Percentiles rank a stretch among this genome's conserved stretches.
These are phyloP conservation scores for Dasypus novemcinctus DNA, from an alignment of 2,113 vertebrate genomes.

Conservation along the genomic window DNA sequence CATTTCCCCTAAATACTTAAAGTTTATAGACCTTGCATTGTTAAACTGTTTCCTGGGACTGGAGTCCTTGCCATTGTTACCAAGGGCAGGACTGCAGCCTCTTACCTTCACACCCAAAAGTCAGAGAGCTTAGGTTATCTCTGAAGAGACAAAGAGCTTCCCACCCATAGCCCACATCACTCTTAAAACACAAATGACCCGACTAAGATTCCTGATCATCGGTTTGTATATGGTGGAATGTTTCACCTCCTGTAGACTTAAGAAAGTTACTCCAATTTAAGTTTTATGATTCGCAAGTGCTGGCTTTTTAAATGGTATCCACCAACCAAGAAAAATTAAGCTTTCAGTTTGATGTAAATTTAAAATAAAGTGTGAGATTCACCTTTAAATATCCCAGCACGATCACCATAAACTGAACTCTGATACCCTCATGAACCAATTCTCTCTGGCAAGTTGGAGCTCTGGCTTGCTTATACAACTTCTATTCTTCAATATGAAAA, in stretches of 20 bases:
- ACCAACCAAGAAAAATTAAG: background rate
- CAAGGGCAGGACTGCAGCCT: no score
- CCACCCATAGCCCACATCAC: no score
- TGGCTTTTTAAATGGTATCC: background rate
- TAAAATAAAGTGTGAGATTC: background rate
- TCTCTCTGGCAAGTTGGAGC: constrained; percentile 83
- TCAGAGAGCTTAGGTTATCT: no score
- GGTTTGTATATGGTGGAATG: constrained; percentile 21
- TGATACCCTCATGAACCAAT: background rate
- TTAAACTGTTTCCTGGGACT: no score
- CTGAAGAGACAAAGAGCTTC: no score
- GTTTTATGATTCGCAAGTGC: background rate
- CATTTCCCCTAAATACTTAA: no score
- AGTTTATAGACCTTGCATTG: no score
- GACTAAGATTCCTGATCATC: fast-evolving
- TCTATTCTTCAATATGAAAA: constrained; percentile 91
- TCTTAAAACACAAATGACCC: background rate
- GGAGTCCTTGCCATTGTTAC: no score
- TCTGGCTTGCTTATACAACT: constrained; percentile 89
- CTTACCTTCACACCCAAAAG: no score
- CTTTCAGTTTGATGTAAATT: background rate
- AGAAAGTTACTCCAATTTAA: background rate
- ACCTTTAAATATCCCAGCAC: background rate
- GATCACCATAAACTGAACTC: background rate
- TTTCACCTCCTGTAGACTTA: background rate